Percentiles rank a stretch among this genome's conserved stretches.
Conservation (phyloP, 2,113 vertebrate genomes). For the Pomatorhinus ruficollis region DNA sequence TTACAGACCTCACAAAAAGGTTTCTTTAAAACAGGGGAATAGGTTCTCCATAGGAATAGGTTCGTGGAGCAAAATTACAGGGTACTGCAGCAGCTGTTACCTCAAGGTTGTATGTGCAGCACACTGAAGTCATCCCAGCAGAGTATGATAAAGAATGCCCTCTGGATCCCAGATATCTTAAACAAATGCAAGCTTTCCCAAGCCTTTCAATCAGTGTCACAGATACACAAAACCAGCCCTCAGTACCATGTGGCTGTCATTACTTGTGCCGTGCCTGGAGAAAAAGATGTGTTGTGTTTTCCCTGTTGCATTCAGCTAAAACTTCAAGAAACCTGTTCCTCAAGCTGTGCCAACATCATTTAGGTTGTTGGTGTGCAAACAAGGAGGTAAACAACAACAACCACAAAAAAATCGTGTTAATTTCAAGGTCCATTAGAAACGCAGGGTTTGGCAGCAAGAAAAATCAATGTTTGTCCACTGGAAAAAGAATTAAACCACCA, state of each 20-base stretch:
- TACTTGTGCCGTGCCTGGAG: background rate
- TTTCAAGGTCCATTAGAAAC: constrained; percentile 75
- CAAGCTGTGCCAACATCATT: constrained; percentile 40
- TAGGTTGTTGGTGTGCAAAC: constrained; percentile 27
- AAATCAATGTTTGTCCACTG: constrained; percentile 73
- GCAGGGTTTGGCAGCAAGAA: constrained; percentile 51
- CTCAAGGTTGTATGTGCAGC: background rate
- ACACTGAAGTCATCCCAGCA: background rate
- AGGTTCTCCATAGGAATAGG: background rate
- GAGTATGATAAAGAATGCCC: background rate
- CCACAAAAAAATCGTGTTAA: constrained; percentile 53
- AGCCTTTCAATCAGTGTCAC: background rate
- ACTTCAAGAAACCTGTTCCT: constrained; percentile 34
- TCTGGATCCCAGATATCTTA: background rate
- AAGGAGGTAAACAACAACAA: constrained; percentile 56
- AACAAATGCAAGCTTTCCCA: background rate
- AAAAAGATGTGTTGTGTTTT: background rate
- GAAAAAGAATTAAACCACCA: constrained; percentile 3
- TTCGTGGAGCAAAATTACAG: background rate
- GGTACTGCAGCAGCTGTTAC: background rate
- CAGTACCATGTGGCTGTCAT: background rate
- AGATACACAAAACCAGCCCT: background rate
- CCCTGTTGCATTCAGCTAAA: background rate
- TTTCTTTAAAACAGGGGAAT: background rate
- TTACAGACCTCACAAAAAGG: background rate